Percentiles rank a stretch among this genome's conserved stretches.
phyloP scores from a whole-genome alignment of 2,113 vertebrate genomes.

The Cricetomys ansorgei region DNA sequence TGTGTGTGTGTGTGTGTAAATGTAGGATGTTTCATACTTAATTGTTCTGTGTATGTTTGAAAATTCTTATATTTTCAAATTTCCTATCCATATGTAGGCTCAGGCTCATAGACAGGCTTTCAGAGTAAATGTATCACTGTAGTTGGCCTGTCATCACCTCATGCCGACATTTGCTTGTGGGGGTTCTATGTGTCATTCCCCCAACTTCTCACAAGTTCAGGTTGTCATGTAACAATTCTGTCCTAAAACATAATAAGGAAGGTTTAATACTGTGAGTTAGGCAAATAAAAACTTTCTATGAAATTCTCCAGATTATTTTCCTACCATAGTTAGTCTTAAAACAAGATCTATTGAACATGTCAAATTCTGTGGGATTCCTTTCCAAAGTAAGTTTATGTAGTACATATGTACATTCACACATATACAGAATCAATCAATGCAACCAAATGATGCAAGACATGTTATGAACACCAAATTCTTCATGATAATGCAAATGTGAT shows the following conservation, averaged over 20 bases:
- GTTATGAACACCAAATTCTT: neutral
- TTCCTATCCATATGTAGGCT: neutral
- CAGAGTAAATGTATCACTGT: neutral
- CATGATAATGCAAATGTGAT: neutral
- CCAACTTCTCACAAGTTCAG: rapidly evolving
- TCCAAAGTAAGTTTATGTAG: neutral
- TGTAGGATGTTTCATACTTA: neutral
- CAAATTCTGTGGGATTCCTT: neutral
- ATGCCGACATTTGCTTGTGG: neutral
- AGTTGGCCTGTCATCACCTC: rapidly evolving
- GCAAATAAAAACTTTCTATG: neutral
- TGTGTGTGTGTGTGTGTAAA: too few relatives aligned
- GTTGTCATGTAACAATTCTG: too few relatives aligned
- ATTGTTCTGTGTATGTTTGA: neutral
- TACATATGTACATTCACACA: neutral
- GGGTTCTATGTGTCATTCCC: rapidly evolving
- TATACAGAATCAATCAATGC: neutral
- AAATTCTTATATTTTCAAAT: neutral
- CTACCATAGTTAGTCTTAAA: neutral
- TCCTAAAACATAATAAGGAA: neutral
- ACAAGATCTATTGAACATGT: rapidly evolving
- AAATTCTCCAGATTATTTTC: neutral
- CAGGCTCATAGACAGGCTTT: neutral
- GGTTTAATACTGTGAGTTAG: neutral
- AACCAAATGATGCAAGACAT: neutral